Evolutionary conservation across 2,888 invertebrate species (phyloP), one percentile per base, ranked within the genome.

Genomic region (Drosophila paucipuncta): DNA sequence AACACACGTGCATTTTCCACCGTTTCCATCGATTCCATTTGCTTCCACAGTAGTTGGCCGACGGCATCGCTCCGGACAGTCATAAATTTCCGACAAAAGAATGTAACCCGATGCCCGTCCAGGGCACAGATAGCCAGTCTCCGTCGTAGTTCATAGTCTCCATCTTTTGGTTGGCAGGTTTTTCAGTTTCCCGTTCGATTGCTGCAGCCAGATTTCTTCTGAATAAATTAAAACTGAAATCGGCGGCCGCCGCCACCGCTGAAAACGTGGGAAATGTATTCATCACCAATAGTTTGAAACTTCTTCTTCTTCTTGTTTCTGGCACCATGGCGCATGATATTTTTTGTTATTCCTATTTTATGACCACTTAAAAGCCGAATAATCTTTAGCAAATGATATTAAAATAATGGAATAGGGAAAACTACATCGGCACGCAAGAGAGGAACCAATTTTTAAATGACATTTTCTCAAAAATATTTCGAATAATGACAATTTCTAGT

Each of bases 1-100:
- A 91, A 88, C 86, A 88, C 88, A 70, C 85, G 85, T 82, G 85
- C 84, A 90, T 90, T 88, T 89, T 90, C 89, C 91, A 90, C 88
- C 81, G 53, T 53, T 65, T 61, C 68, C 85, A 79, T 61, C 81
- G 66, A 53, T 62, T 75, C 76, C 80, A 73, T 74, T 72, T 72
- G 76, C 67, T 66, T 60, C 73, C 68, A 73, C 78, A 78, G 78
- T 80, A 78, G 78, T 80, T 16, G 59, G 54, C 71, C 78, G 30
- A 57, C 70, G 43, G 66, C 70, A 62, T 25, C 68, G 55, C 61
- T 70, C 77, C 67, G 72, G 43, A 69, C 52, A 74, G 87, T 65
- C 85, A 85, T 91, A 90, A 91, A 91, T 91, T 82, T 88, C 62
- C 80, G 71, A 82, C 83, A 89, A 85, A 87, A 82, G 91, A 90